Base-by-base conservation (phyloP, 2,888 invertebrate species). In the Malthinus flaveolus region DNA sequence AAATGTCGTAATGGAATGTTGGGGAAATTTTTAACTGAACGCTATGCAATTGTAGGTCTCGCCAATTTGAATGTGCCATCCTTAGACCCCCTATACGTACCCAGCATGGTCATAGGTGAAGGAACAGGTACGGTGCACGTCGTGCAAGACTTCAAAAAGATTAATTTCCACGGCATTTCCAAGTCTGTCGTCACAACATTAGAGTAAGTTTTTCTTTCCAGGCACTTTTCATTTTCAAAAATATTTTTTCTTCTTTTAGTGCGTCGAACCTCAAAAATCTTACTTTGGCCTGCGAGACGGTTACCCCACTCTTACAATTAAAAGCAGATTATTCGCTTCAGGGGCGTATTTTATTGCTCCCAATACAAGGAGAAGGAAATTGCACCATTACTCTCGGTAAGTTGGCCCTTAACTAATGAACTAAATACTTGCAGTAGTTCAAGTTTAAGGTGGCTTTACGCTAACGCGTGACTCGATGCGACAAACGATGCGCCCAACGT, bases 321-420 rank as follows among this genome's bases (percentile, higher is more conserved):
- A 74, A 85, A 1, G 88, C 85, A 0, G 84, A 88, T 68, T 88
- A 88, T 71, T 80, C 83, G 61, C 81, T 88, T 81, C 81, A 84
- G 39, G 88, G 88, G n/a, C 80, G 84, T 36, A 82, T 88, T 59
- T 73, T 88, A 4, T 74, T 88, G 11, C 71, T 88, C 44, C 87
- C 87, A 0, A 84, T 88, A 7, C 83, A 81, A 33, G 88, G 88
- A 1, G 82, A 83, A 62, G 88, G 88, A 1, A 75, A 81, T 50
- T 85, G 86, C 0, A 87, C 87, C 63, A 81, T 88, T 7, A 87
- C 87, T 0, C 80, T 88, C 78, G 71, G 85, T 85, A 70, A 75
- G 69, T 69, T 7, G 23, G 11, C 11, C 5, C 15, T 7, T n/a
- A 7, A 34, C 1, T 1, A 42, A 15, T n/a, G 6, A 15, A 42